A percentile compares a stretch with the other conserved stretches of the same genome.
These are phyloP conservation scores for Nysson spinosus DNA, from an alignment of 2,888 invertebrate species.

Conservation along the genomic window DNA sequence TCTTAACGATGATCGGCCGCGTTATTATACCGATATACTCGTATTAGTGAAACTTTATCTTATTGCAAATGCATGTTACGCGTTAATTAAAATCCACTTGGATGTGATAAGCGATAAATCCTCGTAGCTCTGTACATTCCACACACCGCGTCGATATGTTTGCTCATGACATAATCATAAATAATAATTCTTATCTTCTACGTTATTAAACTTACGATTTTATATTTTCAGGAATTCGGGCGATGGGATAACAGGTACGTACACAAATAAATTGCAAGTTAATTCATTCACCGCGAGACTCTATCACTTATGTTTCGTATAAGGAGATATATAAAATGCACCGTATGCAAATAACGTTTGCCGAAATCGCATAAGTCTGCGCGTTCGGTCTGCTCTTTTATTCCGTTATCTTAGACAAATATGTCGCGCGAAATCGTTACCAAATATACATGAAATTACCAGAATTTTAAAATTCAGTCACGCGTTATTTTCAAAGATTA, in stretches of 20 bases:
- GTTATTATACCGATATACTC: too few relatives aligned
- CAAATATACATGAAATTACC: not conserved
- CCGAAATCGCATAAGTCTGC: not conserved
- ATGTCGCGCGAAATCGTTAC: not conserved
- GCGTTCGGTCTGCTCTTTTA: not conserved
- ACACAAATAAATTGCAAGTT: not conserved
- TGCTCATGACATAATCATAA: too few relatives aligned
- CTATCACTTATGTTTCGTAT: not conserved
- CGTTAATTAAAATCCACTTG: too few relatives aligned
- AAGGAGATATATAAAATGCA: not conserved
- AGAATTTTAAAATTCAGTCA: not conserved
- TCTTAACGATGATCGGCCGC: not conserved
- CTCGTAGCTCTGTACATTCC: too few relatives aligned
- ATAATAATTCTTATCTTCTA: too few relatives aligned
- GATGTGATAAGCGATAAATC: too few relatives aligned
- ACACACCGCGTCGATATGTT: too few relatives aligned
- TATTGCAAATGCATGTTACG: too few relatives aligned
- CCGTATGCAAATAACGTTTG: slow-evolving; percentile 10
- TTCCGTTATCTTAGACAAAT: slow-evolving; percentile 5
- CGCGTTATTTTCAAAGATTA: not conserved
- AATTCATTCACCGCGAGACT: slow-evolving; percentile 1
- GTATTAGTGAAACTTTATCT: not conserved
- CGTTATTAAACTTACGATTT: slow-evolving; percentile 3
- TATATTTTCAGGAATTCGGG: slow-evolving; percentile 64
- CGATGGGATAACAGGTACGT: slow-evolving; percentile 59